Conservation (phyloP, 2,113 vertebrate species). For the Nyctereutes procyonoides region DNA sequence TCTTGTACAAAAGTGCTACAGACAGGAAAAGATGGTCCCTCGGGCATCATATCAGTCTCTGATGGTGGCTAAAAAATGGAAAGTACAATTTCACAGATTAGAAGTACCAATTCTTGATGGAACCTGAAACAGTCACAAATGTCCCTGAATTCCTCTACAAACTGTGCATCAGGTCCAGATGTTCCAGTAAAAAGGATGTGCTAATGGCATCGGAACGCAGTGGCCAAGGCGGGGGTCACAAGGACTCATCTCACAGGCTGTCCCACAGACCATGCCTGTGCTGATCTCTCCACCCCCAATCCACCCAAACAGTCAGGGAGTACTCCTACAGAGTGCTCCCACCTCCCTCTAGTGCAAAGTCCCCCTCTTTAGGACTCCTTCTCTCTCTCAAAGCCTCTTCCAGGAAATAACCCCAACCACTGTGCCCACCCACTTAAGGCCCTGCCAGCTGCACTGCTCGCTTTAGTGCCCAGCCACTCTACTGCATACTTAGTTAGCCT, state of each 20-base stretch:
- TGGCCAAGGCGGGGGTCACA: background rate
- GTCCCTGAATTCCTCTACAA: background rate
- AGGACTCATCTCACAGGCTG: background rate
- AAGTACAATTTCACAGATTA: background rate
- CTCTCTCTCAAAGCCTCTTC: background rate
- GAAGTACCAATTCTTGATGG: background rate
- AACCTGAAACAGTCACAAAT: constrained; percentile 1
- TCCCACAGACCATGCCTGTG: rapidly evolving
- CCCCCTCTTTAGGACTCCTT: too few relatives aligned
- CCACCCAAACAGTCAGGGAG: background rate
- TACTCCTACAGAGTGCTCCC: background rate
- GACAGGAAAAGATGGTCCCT: constrained; percentile 94
- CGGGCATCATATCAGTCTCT: constrained; percentile 91
- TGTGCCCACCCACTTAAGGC: background rate
- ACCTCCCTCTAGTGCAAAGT: background rate
- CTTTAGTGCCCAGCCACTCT: background rate
- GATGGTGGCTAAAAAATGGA: constrained; percentile 90
- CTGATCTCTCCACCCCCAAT: background rate
- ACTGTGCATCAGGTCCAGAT: background rate
- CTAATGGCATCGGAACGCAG: background rate
- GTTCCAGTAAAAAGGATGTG: background rate
- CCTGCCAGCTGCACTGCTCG: background rate
- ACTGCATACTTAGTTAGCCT: background rate
- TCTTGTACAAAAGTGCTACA: constrained; percentile 98
- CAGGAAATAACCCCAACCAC: background rate